Conservation (phyloP, 2,888 invertebrate genomes). For the Drosophila colorata region DNA sequence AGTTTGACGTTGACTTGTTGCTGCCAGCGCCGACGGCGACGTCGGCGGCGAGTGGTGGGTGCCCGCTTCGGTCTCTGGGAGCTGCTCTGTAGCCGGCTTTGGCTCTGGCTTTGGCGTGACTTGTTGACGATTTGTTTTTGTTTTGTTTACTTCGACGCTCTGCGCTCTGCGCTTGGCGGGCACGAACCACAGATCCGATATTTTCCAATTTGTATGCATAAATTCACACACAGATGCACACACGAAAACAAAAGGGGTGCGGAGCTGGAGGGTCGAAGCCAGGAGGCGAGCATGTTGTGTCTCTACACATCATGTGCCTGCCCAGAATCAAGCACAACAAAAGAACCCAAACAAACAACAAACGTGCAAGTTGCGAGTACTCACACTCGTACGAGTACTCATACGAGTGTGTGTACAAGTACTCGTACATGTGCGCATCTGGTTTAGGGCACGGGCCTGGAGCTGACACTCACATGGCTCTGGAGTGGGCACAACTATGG, state of each 20-base stretch:
- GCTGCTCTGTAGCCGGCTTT: slow-evolving; percentile 41
- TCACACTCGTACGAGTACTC: slow-evolving; percentile 34
- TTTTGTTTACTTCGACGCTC: slow-evolving; percentile 41
- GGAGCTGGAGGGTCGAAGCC: slow-evolving; percentile 9
- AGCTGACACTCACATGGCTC: slow-evolving; percentile 16
- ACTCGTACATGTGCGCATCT: slow-evolving; percentile 71
- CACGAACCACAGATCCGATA: slow-evolving; percentile 84
- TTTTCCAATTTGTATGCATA: slow-evolving; percentile 81
- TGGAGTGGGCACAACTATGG: slow-evolving; percentile 46
- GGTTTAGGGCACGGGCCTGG: slow-evolving; percentile 67
- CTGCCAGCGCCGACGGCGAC: slow-evolving; percentile 42
- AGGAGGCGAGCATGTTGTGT: slow-evolving; percentile 21
- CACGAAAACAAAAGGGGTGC: slow-evolving; percentile 30
- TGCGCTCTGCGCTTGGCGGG: slow-evolving; percentile 61
- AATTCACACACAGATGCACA: slow-evolving; percentile 72
- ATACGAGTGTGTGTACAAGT: slow-evolving; percentile 17
- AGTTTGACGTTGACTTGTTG: slow-evolving; percentile 59
- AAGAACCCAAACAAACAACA: slow-evolving; percentile 71
- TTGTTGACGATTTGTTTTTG: slow-evolving; percentile 77
- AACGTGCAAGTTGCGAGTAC: slow-evolving; percentile 1
- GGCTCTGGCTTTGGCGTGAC: slow-evolving; percentile 70
- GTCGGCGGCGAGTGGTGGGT: slow-evolving; percentile 67
- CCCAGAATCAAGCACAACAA: slow-evolving; percentile 67
- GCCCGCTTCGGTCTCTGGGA: slow-evolving; percentile 43
- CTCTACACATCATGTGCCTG: slow-evolving; percentile 31